These are phyloP conservation scores for Catharus bicknelli DNA, from an alignment of 2,113 vertebrate species.

Conservation along the genomic window DNA sequence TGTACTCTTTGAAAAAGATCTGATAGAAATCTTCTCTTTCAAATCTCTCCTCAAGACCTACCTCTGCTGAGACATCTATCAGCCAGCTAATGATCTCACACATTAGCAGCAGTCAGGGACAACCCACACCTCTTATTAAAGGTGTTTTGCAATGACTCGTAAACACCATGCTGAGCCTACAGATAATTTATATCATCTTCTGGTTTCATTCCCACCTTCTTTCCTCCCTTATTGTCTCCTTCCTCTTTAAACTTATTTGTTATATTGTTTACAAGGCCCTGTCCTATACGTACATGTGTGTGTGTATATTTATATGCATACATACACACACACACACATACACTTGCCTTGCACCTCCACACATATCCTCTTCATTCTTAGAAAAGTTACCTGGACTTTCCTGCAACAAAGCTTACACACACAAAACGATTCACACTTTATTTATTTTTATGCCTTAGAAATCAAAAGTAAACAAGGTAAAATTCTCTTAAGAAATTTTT, in stretches of 20 bases:
- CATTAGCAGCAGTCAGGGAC: neutral
- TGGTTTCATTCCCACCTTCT: neutral
- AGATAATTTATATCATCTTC: neutral
- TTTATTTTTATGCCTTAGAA: neutral
- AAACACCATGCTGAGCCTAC: neutral
- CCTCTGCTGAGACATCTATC: neutral
- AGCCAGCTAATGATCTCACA: neutral
- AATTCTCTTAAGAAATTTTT: neutral
- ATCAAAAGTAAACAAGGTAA: neutral
- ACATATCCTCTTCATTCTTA: neutral
- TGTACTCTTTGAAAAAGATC: constrained; percentile 40
- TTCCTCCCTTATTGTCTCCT: neutral
- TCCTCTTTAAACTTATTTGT: neutral
- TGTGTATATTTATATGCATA: rapidly evolving
- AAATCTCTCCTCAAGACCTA: constrained; percentile 6
- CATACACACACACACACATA: rapidly evolving
- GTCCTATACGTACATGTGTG: too few relatives aligned
- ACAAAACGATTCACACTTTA: neutral
- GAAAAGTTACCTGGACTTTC: neutral
- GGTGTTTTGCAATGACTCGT: neutral
- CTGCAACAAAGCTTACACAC: neutral
- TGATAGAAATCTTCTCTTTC: constrained; percentile 24
- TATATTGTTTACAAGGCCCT: neutral
- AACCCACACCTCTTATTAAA: neutral
- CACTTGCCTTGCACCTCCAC: neutral